Percentiles rank a stretch among this genome's conserved stretches.
phyloP scores from a whole-genome alignment of 1,140 invertebrate species.

The Drosophila sucinea region DNA sequence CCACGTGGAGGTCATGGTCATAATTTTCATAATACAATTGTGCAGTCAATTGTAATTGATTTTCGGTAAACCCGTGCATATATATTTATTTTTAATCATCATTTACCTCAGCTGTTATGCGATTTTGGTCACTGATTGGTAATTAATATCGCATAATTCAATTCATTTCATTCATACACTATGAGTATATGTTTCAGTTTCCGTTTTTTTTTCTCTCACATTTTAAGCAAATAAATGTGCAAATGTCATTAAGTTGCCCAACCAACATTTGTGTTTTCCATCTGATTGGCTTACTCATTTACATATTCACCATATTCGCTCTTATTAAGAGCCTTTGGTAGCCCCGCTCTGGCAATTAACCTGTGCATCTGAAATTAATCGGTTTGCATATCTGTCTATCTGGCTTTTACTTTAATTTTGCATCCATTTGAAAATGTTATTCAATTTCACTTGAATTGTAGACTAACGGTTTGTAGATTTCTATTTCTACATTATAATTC shows the following conservation, averaged over 20 bases:
- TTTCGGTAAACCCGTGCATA: not conserved
- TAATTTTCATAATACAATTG: conserved; percentile 35
- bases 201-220: conserved; percentile 28
- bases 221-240: conserved; percentile 59
- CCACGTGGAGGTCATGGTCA: conserved; percentile 5
- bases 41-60: conserved; percentile 22
- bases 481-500: no score
- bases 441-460: no score
- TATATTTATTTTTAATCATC: not conserved
- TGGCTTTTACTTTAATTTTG: not conserved
- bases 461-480: no score
- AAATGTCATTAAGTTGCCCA: conserved; percentile 47
- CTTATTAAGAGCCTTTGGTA: conserved; percentile 49
- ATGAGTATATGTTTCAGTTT: not conserved
- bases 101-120: not conserved
- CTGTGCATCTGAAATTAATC: conserved; percentile 17
- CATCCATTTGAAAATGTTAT: no score
- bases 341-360: conserved; percentile 65
- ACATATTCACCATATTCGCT: not conserved
- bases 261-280: conserved; percentile 19
- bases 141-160: conserved; percentile 55
- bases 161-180: conserved; percentile 37
- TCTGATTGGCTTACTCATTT: conserved; percentile 22
- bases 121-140: conserved; percentile 12
- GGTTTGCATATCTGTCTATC: not conserved